Base-by-base conservation (phyloP, 2,888 invertebrate genomes). In the Drosophila emarginata region DNA sequence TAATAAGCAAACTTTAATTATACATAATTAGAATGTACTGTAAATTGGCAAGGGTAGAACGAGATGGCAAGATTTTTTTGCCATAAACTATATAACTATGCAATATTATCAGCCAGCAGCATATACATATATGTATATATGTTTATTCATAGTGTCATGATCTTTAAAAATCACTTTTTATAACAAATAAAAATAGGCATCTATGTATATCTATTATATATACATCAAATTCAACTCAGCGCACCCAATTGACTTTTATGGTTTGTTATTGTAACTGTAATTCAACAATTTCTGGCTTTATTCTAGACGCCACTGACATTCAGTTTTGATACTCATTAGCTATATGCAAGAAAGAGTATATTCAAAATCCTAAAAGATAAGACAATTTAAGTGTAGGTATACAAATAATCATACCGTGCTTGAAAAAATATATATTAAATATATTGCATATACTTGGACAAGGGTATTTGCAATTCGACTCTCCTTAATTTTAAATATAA, bases 211-310 rank as follows among this genome's bases (percentile, higher is more conserved):
- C 39, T 56, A 64, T 53, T 53, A 40, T n/a, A n/a, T n/a, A 26
- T 52, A 26, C 26, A 15, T 15, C 12, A 23, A 14, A 51, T 37
- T 57, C 73, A 62, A 58, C 71, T 61, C 54, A 64, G 58, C 74
- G 72, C 79, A 81, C 74, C 74, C 79, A 74, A 77, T 77, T 77
- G 82, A 79, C 77, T 77, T 72, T 72, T 67, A 61, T 71, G 57
- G 52, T 53, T 52, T 60, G 58, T 62, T 54, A 21, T 52, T 52
- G 40, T 39, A 74, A 72, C 63, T 63, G 75, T 75, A 72, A 78
- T 67, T 54, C 59, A 61, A 76, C 65, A 21, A 80, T 80, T 83
- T 68, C 58, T 68, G 63, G 68, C 54, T 59, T 15, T 72, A 36
- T 66, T 64, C 72, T 50, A 64, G 63, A 40, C 59, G 58, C 40